phyloP scores from a whole-genome alignment of 2,113 vertebrate species.

The Stomatorhinus ivindoensis region DNA sequence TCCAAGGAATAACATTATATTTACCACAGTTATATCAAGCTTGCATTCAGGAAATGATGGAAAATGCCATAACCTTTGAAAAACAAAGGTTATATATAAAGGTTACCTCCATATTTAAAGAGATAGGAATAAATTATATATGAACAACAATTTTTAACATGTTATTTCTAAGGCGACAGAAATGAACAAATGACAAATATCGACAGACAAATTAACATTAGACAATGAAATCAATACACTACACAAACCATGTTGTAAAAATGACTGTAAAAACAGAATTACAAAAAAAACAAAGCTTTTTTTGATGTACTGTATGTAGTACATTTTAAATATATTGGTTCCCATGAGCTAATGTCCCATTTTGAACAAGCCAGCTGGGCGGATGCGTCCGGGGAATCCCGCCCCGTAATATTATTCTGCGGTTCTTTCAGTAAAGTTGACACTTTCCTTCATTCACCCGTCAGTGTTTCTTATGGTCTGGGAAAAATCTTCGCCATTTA shows the following conservation, averaged over 20 bases:
- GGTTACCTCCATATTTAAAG: not conserved
- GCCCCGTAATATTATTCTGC: not conserved
- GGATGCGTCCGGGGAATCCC: not conserved
- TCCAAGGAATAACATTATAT: not conserved
- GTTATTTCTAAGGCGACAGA: not conserved
- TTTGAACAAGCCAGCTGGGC: not conserved
- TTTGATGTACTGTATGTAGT: not conserved
- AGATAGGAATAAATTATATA: not conserved
- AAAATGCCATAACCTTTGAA: not conserved
- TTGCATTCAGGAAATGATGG: not conserved
- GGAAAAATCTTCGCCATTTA: conserved; percentile 62
- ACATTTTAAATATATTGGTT: not conserved
- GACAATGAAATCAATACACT: not conserved
- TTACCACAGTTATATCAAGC: not conserved
- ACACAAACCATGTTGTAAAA: not conserved
- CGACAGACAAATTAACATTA: not conserved
- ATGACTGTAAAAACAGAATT: not conserved
- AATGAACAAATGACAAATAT: not conserved
- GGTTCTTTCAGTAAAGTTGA: not conserved
- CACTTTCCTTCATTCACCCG: not conserved
- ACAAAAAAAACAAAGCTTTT: not conserved
- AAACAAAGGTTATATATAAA: not conserved
- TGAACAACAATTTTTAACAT: not conserved
- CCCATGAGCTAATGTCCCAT: not conserved
- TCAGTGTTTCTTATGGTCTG: conserved; percentile 4